These are phyloP conservation scores for Plagiodera versicolora DNA, from an alignment of 2,888 invertebrate species.

Conservation along the genomic window DNA sequence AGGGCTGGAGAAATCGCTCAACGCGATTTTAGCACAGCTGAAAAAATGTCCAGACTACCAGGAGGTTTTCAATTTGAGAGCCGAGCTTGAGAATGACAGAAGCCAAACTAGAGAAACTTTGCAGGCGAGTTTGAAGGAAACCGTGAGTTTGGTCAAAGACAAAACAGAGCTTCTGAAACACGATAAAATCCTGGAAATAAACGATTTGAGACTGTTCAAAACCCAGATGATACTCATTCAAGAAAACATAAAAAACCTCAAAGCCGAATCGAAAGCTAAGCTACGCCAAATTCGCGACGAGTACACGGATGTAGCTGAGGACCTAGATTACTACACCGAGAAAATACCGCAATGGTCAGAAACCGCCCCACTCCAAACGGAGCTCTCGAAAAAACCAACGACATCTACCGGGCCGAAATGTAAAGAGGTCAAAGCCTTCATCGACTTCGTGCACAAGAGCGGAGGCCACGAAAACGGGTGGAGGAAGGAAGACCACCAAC, in stretches of 20 bases:
- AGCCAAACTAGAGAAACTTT: constrained; percentile 28
- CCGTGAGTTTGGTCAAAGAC: constrained; percentile 30
- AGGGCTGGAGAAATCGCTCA: constrained; percentile 41
- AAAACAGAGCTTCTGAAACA: constrained; percentile 33
- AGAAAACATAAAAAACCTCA: constrained; percentile 42
- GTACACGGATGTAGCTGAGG: constrained; percentile 40
- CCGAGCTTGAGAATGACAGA: constrained; percentile 27
- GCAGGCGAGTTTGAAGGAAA: constrained; percentile 29
- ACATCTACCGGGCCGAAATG: constrained; percentile 5
- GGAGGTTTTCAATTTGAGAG: constrained; percentile 27
- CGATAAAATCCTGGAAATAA: constrained; percentile 27
- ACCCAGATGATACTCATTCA: constrained; percentile 44
- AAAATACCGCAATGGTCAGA: constrained; percentile 46
- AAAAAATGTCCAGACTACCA: constrained; percentile 29
- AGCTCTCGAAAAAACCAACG: neutral
- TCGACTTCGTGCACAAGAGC: constrained; percentile 58
- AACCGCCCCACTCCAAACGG: constrained; percentile 20
- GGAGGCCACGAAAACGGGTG: constrained; percentile 62
- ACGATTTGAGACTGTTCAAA: constrained; percentile 46
- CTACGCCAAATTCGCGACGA: constrained; percentile 36
- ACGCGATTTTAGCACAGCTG: constrained; percentile 35
- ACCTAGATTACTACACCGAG: constrained; percentile 41
- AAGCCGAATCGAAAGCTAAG: constrained; percentile 34
- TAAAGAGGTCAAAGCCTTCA: constrained; percentile 60
- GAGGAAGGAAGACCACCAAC: constrained; percentile 60